Percentiles rank a stretch among this genome's conserved stretches.
Evolutionary conservation across 1,140 invertebrate genomes (phyloP).

Genomic region (Coenobita brevimanus): DNA sequence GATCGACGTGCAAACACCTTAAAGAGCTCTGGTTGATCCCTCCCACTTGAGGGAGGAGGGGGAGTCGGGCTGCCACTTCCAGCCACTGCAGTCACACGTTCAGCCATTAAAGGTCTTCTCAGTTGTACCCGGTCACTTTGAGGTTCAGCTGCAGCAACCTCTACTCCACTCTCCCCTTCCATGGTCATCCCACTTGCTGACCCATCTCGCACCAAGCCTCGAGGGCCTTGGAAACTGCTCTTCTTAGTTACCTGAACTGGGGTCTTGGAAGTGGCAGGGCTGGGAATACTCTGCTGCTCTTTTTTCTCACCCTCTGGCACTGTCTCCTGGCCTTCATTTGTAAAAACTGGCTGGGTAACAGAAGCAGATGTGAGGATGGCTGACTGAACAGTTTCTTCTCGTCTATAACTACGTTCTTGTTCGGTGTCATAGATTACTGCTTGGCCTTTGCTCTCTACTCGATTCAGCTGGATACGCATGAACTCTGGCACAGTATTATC

Average conservation of each 20-base stretch:
- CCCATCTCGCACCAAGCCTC: slow-evolving; percentile 15
- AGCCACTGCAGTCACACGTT: slow-evolving; percentile 43
- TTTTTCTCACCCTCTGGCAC: too few species aligned
- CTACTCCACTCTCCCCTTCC: slow-evolving; percentile 23
- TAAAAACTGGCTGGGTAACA: too few species aligned
- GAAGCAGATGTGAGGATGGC: too few species aligned
- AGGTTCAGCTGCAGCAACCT: slow-evolving; percentile 16
- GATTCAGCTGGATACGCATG: slow-evolving; percentile 81
- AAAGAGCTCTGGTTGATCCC: slow-evolving; percentile 84
- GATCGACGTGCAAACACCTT: slow-evolving; percentile 86
- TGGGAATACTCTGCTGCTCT: too few species aligned
- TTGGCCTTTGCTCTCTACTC: slow-evolving; percentile 75
- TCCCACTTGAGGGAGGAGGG: slow-evolving; percentile 56
- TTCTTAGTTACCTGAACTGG: background rate
- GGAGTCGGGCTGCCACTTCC: background rate
- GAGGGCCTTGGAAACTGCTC: slow-evolving; percentile 3
- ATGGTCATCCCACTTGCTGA: slow-evolving; percentile 4
- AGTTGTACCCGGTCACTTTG: slow-evolving; percentile 56
- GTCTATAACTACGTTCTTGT: slow-evolving; percentile 24
- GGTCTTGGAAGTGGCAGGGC: background rate
- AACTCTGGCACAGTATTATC: slow-evolving; percentile 78
- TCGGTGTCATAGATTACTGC: slow-evolving; percentile 53
- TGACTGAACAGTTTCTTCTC: background rate
- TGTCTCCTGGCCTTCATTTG: too few species aligned
- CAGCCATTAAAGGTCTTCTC: slow-evolving; percentile 48